Percentiles rank a stretch among this genome's conserved stretches.
These are phyloP conservation scores for Drosophila bunnanda DNA, from an alignment of 2,888 invertebrate species.

Conservation along the genomic window DNA sequence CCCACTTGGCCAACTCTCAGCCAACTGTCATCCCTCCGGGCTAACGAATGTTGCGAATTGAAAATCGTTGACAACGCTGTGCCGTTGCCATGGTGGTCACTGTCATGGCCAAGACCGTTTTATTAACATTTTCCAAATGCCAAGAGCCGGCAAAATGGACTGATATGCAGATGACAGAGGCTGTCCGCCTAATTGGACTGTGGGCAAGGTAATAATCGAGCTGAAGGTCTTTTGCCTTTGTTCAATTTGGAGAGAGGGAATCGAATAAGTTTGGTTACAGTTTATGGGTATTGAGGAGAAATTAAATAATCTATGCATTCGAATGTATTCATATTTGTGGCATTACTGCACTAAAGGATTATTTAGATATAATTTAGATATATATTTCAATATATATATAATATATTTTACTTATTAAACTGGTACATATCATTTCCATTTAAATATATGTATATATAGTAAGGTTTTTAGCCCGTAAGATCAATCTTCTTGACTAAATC, in stretches of 20 bases:
- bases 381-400: background rate
- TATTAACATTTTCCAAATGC: constrained; percentile 58
- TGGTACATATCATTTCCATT: background rate
- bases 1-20: constrained; percentile 3
- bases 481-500: background rate
- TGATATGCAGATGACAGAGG: constrained; percentile 49
- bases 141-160: constrained; percentile 49
- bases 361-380: background rate
- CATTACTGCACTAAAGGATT: background rate
- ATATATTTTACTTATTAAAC: background rate
- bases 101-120: constrained; percentile 54
- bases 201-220: constrained; percentile 30
- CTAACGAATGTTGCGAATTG: constrained; percentile 39
- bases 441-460: background rate
- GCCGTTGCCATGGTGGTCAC: constrained; percentile 45
- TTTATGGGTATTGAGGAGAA: no score
- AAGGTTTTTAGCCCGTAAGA: background rate
- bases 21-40: constrained; percentile 14
- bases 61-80: constrained; percentile 55
- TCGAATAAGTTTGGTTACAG: background rate
- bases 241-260: background rate
- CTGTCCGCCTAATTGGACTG: constrained; percentile 62
- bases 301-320: no score
- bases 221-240: constrained; percentile 10
- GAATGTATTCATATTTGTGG: background rate